Evolutionary conservation across 2,113 vertebrate genomes (phyloP).

Genomic region (Galbula dea): DNA sequence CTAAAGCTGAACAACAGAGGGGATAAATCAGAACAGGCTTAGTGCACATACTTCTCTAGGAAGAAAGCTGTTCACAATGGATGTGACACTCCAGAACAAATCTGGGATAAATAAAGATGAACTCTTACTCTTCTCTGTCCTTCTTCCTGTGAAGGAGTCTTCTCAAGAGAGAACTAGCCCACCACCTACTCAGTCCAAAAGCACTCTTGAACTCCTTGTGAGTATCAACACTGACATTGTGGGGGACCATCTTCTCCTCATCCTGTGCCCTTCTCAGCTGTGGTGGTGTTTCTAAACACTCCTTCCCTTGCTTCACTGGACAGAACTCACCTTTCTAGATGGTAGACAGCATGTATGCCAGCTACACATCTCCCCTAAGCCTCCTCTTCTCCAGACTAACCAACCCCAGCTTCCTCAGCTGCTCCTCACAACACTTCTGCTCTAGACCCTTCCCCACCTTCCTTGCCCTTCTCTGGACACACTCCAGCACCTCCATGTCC

Average conservation of each 20-base stretch:
- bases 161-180: not conserved
- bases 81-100: not conserved
- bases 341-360: too few relatives aligned
- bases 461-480: too few relatives aligned
- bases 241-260: not conserved
- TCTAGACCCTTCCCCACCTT: too few relatives aligned
- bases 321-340: not conserved
- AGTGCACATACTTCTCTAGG: not conserved
- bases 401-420: too few relatives aligned
- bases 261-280: fast-evolving
- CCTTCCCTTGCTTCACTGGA: not conserved
- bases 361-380: too few relatives aligned
- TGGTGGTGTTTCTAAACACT: not conserved
- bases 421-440: too few relatives aligned
- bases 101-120: not conserved
- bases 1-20: not conserved
- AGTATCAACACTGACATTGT: not conserved
- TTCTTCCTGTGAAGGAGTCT: not conserved
- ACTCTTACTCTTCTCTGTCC: not conserved
- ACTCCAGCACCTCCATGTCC: too few relatives aligned
- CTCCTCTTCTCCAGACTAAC: too few relatives aligned
- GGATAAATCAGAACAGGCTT: not conserved
- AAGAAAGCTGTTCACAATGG: not conserved
- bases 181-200: not conserved
- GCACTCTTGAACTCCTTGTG: not conserved